Evolutionary conservation across 2,888 invertebrate genomes (phyloP).

Genomic region (Carabus problematicus): DNA sequence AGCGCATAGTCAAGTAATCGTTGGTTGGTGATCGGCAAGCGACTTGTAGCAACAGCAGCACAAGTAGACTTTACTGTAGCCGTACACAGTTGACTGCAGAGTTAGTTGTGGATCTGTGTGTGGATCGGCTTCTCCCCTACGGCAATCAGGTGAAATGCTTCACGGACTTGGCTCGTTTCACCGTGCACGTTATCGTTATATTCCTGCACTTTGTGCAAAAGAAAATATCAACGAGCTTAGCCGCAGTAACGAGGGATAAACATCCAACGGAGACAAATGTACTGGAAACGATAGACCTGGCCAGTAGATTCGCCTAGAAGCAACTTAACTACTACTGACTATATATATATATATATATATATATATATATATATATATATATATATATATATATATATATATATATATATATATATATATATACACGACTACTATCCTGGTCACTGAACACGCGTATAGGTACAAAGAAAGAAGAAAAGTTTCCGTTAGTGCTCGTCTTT

Average conservation of each 20-base stretch:
- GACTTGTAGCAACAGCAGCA: too few relatives aligned
- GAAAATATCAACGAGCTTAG: slow-evolving; percentile 8
- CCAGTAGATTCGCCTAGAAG: background rate
- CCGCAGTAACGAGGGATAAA: slow-evolving; percentile 11
- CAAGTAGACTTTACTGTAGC: too few relatives aligned
- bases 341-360: slow-evolving; percentile 2
- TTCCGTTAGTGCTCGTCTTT: too few relatives aligned
- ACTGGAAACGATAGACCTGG: slow-evolving; percentile 4
- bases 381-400: too few relatives aligned
- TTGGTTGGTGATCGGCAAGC: too few relatives aligned
- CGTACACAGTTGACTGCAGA: too few relatives aligned
- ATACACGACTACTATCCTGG: too few relatives aligned
- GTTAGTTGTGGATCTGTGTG: too few relatives aligned
- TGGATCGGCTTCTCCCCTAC: background rate
- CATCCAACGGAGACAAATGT: slow-evolving; percentile 10
- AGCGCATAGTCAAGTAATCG: too few relatives aligned
- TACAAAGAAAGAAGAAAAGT: too few relatives aligned
- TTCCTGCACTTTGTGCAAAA: slow-evolving; percentile 6
- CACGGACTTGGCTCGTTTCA: slow-evolving; percentile 6
- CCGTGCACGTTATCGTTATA: slow-evolving; percentile 1
- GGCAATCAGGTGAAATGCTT: slow-evolving; percentile 16
- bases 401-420: too few relatives aligned
- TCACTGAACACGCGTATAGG: too few relatives aligned
- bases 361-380: slow-evolving; percentile 1
- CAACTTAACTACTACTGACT: slow-evolving; percentile 11